Conservation (phyloP, 2,888 invertebrate genomes). For the Odontocolon sp. region DNA sequence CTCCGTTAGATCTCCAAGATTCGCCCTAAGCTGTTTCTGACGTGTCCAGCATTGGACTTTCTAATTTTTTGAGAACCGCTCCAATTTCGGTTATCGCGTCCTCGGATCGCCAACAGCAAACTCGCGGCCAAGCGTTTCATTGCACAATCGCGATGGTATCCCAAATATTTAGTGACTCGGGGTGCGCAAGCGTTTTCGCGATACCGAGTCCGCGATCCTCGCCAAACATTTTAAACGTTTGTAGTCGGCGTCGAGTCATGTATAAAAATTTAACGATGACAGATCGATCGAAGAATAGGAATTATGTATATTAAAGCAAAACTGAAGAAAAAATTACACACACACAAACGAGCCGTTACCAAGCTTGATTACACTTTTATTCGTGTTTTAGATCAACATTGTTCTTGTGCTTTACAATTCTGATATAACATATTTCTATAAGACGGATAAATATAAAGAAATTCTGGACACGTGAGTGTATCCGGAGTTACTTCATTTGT, state of each 20-base stretch:
- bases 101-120: neutral
- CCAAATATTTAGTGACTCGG: slow-evolving; percentile 26
- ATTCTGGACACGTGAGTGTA: no score
- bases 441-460: no score
- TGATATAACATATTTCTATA: no score
- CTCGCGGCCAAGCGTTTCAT: no score
- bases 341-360: neutral
- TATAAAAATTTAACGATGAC: neutral
- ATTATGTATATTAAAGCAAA: neutral
- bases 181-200: slow-evolving; percentile 10
- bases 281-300: neutral
- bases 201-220: no score
- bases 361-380: no score
- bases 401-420: no score
- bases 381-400: no score
- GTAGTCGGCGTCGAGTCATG: neutral
- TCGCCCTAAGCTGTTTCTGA: neutral
- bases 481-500: no score
- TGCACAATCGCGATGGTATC: neutral
- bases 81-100: slow-evolving; percentile 7
- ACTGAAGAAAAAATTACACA: neutral
- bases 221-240: neutral
- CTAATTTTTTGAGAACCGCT: slow-evolving; percentile 19
- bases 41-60: neutral
- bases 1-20: no score